Evolutionary conservation across 2,888 invertebrate species (phyloP), one percentile per base, ranked within the genome.

Genomic region (Altica lythri): DNA sequence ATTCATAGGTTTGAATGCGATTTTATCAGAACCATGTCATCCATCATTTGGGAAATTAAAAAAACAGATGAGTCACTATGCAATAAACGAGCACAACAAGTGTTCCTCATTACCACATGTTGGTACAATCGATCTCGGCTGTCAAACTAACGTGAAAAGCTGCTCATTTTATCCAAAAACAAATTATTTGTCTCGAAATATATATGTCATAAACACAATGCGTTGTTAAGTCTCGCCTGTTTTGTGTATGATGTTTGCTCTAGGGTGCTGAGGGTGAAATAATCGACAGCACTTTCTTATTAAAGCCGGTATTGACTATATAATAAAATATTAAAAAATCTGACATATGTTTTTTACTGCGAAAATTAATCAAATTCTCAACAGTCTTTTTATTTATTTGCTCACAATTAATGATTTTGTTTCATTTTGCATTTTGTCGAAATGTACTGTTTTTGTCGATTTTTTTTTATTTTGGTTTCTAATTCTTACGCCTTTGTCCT

Each of bases 111-210:
- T 64, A 64, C 64, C 57, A 56, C 63, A 68, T 68, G 68, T 64
- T 65, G 67, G 65, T 57, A 59, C 66, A 55, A 71, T 71, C 71
- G 71, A 71, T 71, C 71, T 70, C 65, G 59, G 57, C 68, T 68
- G 69, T 68, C 69, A 71, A 55, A 55, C 59, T 46, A 57, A 52
- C 55, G 54, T 55, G 59, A 46, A 60, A 55, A 59, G 57, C 57
- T 50, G 59, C 54, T 53, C 59, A 46, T 57, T 57, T 55, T 37
- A 49, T 54, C 53, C 55, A 57, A 61, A 70, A 70, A 71, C 71
- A 70, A 71, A 71, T 72, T 72, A 71, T 68, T 65, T 63, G 65
- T 65, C 63, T 62, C 54, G 65, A 67, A 69, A 70, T 65, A 68
- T 69, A 67, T 64, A 64, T 63, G 69, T 68, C 69, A 68, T 48